A percentile compares a stretch with the other conserved stretches of the same genome.
Evolutionary conservation across 2,113 vertebrate species (phyloP).

Genomic region (Spheniscus mendiculus): DNA sequence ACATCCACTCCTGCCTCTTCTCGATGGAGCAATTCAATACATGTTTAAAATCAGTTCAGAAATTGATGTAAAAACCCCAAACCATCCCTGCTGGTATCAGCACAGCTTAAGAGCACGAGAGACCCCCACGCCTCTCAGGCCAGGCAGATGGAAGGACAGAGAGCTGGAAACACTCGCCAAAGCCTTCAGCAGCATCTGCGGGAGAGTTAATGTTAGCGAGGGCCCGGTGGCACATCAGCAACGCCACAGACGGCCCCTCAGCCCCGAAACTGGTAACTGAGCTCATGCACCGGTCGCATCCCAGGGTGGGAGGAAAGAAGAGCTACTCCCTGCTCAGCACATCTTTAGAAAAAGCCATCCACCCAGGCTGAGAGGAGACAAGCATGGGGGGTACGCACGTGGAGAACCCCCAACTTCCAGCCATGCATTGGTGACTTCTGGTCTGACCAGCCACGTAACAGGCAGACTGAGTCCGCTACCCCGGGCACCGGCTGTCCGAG

Average conservation of each 20-base stretch:
- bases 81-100: neutral
- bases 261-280: accelerated
- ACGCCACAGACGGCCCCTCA: neutral
- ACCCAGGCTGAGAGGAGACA: neutral
- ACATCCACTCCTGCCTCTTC: neutral
- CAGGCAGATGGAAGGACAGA: neutral
- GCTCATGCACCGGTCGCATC: accelerated
- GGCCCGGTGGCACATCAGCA: neutral
- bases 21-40: neutral
- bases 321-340: neutral
- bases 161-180: neutral
- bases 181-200: neutral
- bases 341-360: neutral
- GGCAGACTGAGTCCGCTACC: accelerated
- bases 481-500: accelerated
- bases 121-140: neutral
- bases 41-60: neutral
- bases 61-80: neutral
- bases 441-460: neutral
- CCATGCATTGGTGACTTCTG: accelerated
- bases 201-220: accelerated
- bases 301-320: neutral
- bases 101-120: neutral
- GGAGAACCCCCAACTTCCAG: neutral
- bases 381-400: accelerated